Evolutionary conservation across 2,797 vertebrate genomes (phyloP), one percentile per base, ranked within the genome.

Genomic region (Spatula versicolor): DNA sequence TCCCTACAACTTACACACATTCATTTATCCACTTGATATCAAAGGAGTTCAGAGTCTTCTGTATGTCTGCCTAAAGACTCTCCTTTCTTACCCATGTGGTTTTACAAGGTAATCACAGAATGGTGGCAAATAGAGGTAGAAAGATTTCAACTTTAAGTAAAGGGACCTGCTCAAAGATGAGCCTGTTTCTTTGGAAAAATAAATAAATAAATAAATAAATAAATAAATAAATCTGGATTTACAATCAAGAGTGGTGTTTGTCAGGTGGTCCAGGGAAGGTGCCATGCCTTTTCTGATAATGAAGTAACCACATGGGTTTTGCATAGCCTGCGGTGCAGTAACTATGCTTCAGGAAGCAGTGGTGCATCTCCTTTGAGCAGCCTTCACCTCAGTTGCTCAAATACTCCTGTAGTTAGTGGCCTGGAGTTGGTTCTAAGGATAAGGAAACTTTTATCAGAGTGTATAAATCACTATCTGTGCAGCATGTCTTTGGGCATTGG

Each of bases 81-180:
- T 18, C 2, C 41, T 45, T 50, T 64, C 15, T 26, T 20, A 56
- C 20, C 71, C 1, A 0, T 2, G 0, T 0, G 4, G 52, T 55
- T 55, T 66, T 28, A 13, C 35, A 11, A 26, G 30, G 37, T 0
- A 0, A 13, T 30, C 68, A 6, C 50, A 63, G 4, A 21, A 4
- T 30, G 8, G 59, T 5, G 16, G 25, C 3, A 22, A 31, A 50
- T 41, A 50, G 31, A 26, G 50, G 50, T 58, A 43, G 56, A 18
- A 50, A 50, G 48, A 9, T 52, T 58, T 35, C 31, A 22, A 6
- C 35, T 39, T 12, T 6, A 7, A 10, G 28, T 35, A 21, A 22
- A 25, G 69, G 78, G 60, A 8, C 2, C 2, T 28, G 37, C 31
- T 63, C 10, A 25, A 50, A 20, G n/a, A 16, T 3, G 14, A 55